phyloP scores from a whole-genome alignment of 2,113 vertebrate genomes.

The Gallinago undulata region DNA sequence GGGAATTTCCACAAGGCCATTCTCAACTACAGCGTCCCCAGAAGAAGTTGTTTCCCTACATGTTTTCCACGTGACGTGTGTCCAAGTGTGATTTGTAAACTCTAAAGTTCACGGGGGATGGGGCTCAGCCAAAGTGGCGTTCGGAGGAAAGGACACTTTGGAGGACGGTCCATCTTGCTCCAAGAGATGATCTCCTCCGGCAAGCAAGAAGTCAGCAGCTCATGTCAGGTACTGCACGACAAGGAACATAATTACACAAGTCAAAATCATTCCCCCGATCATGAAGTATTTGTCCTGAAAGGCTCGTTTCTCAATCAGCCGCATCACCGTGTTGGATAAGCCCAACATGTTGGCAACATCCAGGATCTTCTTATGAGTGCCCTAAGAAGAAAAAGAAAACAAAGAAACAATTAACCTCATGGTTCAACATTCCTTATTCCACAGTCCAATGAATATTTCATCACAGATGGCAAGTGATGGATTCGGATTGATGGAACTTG shows the following conservation, averaged over 20 bases:
- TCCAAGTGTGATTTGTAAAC: neutral
- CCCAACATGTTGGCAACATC: constrained; percentile 97
- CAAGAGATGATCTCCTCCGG: neutral
- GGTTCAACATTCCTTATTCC: neutral
- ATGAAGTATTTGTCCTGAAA: constrained; percentile 97
- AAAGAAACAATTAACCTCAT: neutral
- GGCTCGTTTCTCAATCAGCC: constrained; percentile 93
- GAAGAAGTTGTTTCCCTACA: neutral
- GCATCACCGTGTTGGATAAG: constrained; percentile 96
- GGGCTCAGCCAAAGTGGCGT: neutral
- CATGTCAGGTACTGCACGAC: constrained; percentile 92
- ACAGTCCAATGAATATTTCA: neutral
- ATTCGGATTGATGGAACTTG: neutral
- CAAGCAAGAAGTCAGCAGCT: constrained; percentile 9
- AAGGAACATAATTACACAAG: constrained; percentile 90
- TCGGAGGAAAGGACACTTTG: neutral
- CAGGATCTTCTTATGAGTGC: constrained; percentile 96
- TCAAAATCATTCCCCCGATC: constrained; percentile 94
- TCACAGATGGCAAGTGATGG: neutral
- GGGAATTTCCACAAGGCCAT: neutral
- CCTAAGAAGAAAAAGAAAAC: constrained; percentile 69
- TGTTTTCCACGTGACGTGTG: neutral
- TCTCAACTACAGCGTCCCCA: neutral
- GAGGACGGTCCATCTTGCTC: neutral
- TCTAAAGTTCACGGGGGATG: neutral